Evolutionary conservation across 2,888 invertebrate genomes (phyloP).

Genomic region (Sacculina carcini): DNA sequence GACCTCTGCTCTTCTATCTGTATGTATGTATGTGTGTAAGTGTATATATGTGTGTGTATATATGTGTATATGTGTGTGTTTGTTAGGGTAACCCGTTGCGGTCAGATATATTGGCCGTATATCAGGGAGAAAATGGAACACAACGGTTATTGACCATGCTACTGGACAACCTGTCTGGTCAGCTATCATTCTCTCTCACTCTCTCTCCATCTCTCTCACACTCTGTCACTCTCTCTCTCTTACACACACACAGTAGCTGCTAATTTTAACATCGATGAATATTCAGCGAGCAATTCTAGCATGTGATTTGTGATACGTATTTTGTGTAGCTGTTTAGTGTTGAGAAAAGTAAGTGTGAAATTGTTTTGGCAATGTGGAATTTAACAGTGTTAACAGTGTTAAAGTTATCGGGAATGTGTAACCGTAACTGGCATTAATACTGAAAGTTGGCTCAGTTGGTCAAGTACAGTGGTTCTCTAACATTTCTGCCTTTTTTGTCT

Average conservation of each 20-base stretch:
- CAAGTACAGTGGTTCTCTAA: no score
- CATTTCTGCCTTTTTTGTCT: no score
- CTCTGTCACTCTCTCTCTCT: not conserved
- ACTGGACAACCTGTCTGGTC: slow-evolving; percentile 86
- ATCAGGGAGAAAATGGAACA: slow-evolving; percentile 78
- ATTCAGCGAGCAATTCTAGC: not conserved
- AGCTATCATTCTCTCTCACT: slow-evolving; percentile 16
- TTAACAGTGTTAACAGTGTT: no score
- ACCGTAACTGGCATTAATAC: no score
- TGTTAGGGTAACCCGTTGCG: slow-evolving; percentile 69
- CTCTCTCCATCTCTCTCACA: not conserved
- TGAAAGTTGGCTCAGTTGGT: no score
- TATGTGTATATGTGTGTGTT: no score
- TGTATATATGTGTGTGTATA: not conserved
- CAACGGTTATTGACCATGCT: slow-evolving; percentile 78
- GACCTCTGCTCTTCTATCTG: not conserved
- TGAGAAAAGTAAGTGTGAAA: no score
- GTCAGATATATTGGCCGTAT: slow-evolving; percentile 69
- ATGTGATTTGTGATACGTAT: no score
- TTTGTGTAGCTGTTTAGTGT: no score
- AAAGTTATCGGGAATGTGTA: no score
- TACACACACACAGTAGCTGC: not conserved
- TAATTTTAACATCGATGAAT: not conserved
- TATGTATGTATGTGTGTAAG: not conserved
- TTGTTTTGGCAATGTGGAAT: no score